Evolutionary conservation across 2,888 invertebrate genomes (phyloP).

Genomic region (Pseudococcus longispinus): DNA sequence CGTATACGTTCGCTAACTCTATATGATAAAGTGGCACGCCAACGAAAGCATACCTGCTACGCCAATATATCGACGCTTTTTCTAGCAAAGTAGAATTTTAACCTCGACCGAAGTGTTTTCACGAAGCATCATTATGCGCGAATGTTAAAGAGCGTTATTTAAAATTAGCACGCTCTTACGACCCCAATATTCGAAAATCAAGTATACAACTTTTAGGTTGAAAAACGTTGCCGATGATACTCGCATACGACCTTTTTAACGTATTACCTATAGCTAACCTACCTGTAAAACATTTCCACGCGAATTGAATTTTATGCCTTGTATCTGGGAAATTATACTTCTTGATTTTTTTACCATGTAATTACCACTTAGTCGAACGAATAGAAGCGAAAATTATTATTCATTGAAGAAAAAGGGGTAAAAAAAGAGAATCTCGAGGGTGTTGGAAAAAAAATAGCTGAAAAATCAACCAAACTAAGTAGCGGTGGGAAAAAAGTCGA

Average conservation of each 20-base stretch:
- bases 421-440: background rate
- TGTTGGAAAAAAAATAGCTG: background rate
- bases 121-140: conserved; percentile 21
- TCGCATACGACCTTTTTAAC: conserved; percentile 12
- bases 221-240: background rate
- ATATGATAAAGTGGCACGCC: conserved; percentile 12
- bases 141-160: conserved; percentile 33
- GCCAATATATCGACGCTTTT: background rate
- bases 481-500: background rate
- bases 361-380: conserved; percentile 13
- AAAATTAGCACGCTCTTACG: conserved; percentile 31
- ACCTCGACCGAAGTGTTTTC: conserved; percentile 21
- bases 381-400: background rate
- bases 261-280: no score
- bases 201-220: background rate
- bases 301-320: conserved; percentile 5
- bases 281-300: background rate
- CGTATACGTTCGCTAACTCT: background rate
- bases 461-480: background rate
- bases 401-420: background rate
- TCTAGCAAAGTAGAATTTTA: background rate
- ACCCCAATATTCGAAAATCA: conserved; percentile 43
- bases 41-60: background rate
- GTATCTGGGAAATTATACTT: background rate
- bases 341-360: background rate